A percentile compares a stretch with the other conserved stretches of the same genome.
phyloP scores from a whole-genome alignment of 92 coral and sea anemone species.

The Palythoa grandis region DNA sequence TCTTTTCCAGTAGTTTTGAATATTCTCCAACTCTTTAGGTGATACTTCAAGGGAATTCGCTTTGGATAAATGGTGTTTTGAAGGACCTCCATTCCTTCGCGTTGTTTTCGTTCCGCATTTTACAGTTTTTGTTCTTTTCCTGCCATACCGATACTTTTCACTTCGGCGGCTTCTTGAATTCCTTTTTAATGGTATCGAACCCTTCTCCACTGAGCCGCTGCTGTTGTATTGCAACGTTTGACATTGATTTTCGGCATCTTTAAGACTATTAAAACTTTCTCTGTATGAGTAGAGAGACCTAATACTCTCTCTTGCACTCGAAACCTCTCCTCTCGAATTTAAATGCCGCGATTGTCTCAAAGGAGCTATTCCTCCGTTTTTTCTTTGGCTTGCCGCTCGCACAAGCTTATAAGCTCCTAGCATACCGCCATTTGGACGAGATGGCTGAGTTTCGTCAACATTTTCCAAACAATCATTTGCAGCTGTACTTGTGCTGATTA shows the following conservation, averaged over 20 bases:
- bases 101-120: conserved; percentile 11
- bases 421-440: neutral
- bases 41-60: conserved; percentile 59
- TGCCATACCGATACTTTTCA: neutral
- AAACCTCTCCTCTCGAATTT: conserved; percentile 11
- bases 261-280: neutral
- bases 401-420: conserved; percentile 11
- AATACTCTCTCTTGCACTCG: conserved; percentile 7
- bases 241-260: neutral
- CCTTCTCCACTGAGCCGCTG: neutral
- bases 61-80: neutral
- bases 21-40: conserved; percentile 68
- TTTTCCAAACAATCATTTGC: neutral
- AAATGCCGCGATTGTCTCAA: conserved; percentile 6
- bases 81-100: conserved; percentile 29
- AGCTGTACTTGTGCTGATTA: neutral
- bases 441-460: neutral
- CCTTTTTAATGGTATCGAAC: neutral
- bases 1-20: conserved; percentile 86
- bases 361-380: neutral
- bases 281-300: conserved; percentile 23
- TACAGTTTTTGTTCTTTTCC: conserved; percentile 27
- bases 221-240: neutral
- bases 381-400: conserved; percentile 35
- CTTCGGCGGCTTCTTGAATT: conserved; percentile 3